Percentiles rank a stretch among this genome's conserved stretches.
Evolutionary conservation across 2,113 vertebrate genomes (phyloP).

Genomic region (Thalassoma bifasciatum): DNA sequence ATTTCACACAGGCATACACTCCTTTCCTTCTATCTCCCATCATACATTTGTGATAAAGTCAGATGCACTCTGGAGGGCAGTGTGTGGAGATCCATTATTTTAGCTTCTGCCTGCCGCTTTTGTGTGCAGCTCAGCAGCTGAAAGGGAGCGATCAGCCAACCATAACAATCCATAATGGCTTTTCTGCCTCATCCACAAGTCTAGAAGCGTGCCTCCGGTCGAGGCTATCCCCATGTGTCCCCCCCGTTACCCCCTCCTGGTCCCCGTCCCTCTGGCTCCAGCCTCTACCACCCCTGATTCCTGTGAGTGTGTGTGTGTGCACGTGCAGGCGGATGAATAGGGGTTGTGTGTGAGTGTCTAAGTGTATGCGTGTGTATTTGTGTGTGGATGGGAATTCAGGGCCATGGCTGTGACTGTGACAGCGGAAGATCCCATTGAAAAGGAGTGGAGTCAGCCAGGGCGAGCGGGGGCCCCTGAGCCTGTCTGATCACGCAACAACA

Average conservation of each 20-base stretch:
- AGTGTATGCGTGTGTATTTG: conserved; percentile 33
- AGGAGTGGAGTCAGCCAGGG: conserved; percentile 71
- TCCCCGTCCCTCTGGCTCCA: conserved; percentile 5
- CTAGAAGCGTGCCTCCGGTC: conserved; percentile 83
- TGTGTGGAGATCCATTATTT: conserved; percentile 79
- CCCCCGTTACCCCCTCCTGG: background rate
- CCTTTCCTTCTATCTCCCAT: conserved; percentile 37
- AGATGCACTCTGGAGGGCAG: conserved; percentile 52
- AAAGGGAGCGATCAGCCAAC: conserved; percentile 83
- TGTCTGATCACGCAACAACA: conserved; percentile 73
- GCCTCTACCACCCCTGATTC: conserved; percentile 45
- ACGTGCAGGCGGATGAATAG: conserved; percentile 2
- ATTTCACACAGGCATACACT: conserved; percentile 1
- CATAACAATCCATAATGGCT: conserved; percentile 83
- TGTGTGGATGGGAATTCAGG: conserved; percentile 47
- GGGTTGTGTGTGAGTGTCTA: conserved; percentile 16
- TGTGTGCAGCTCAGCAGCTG: conserved; percentile 80
- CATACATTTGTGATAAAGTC: conserved; percentile 69
- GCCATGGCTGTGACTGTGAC: conserved; percentile 68
- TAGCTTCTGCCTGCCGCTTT: conserved; percentile 78
- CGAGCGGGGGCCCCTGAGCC: conserved; percentile 69
- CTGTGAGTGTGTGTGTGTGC: conserved; percentile 32
- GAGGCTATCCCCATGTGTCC: conserved; percentile 62
- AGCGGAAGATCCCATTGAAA: conserved; percentile 77
- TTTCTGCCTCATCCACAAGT: conserved; percentile 85